Evolutionary conservation across 2,113 vertebrate species (phyloP), one percentile per base, ranked within the genome.

Genomic region (Lampris megalopsis): DNA sequence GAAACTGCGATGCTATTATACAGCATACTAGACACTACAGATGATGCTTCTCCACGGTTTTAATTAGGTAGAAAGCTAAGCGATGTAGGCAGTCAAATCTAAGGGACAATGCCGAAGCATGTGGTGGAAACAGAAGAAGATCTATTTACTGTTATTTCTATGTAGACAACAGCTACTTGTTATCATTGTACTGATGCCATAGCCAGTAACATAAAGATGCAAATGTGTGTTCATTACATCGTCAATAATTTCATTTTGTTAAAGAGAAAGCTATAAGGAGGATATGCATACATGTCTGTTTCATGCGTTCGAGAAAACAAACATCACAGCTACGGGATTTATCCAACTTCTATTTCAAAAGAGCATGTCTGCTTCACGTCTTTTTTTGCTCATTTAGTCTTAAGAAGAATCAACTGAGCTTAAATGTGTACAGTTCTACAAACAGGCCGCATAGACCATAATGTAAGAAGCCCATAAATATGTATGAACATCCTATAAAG

Each of bases 221-320:
- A 50, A 57, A 50, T 73, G 48, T 60, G 68, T 72, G 67, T 70
- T 71, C 48, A 43, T 37, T 50, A 52, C 58, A 65, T 47, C 41
- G 36, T 57, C 53, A 65, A 50, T 83, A 78, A 13, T 71, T 63
- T 61, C 71, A 81, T 56, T n/a, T 24, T 54, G 64, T 71, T 48
- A 73, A 85, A 71, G 73, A 82, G 68, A 86, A 52, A 71, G 72
- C 24, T 24, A 24, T 24, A 49, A 61, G 38, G 68, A 78, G 43
- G 59, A 77, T 63, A 57, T 60, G 57, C 66, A 56, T 65, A 47
- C 42, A 63, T 58, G 61, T 5, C 40, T 68, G n/a, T 68, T 52
- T 68, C 69, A 42, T 75, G 50, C 54, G 37, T 68, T 52, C 65
- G 63, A 59, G 49, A 10, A 13, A 45, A 45, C 43, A 45, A 24